phyloP scores from a whole-genome alignment of 1,140 invertebrate species.

The Berghia stephanieae region DNA sequence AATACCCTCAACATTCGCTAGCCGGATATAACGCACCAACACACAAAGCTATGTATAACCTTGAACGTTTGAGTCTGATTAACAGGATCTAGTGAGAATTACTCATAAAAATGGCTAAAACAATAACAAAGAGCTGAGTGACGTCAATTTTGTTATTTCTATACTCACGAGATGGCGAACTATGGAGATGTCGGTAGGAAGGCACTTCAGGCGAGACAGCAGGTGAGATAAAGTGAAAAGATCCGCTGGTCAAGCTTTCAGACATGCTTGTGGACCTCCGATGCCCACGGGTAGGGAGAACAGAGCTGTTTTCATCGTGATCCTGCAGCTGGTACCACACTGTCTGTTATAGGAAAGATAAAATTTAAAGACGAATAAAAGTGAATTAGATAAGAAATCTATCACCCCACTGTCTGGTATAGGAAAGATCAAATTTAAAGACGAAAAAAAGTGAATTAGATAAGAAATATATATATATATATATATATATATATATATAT shows the following conservation, averaged over 20 bases:
- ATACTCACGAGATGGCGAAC: conserved; percentile 24
- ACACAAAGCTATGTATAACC: no score
- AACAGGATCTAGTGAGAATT: no score
- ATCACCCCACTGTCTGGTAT: background rate
- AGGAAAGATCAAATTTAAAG: no score
- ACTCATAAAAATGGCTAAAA: no score
- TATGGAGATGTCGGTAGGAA: background rate
- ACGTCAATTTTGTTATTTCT: no score
- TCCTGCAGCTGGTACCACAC: conserved; percentile 20
- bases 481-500: background rate
- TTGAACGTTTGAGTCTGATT: no score
- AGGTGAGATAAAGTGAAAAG: background rate
- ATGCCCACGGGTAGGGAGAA: background rate
- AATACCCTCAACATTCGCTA: no score
- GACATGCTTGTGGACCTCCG: background rate
- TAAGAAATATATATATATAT: background rate
- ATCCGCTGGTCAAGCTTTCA: background rate
- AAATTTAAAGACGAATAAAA: no score
- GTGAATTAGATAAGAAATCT: no score
- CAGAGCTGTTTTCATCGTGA: conserved; percentile 21
- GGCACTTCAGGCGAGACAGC: conserved; percentile 25
- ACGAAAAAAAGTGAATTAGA: background rate
- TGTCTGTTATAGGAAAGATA: background rate
- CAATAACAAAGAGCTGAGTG: no score
- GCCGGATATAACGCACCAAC: no score